Evolutionary conservation across 2,888 invertebrate species (phyloP), one percentile per base, ranked within the genome.

Genomic region (Cepaea hortensis): DNA sequence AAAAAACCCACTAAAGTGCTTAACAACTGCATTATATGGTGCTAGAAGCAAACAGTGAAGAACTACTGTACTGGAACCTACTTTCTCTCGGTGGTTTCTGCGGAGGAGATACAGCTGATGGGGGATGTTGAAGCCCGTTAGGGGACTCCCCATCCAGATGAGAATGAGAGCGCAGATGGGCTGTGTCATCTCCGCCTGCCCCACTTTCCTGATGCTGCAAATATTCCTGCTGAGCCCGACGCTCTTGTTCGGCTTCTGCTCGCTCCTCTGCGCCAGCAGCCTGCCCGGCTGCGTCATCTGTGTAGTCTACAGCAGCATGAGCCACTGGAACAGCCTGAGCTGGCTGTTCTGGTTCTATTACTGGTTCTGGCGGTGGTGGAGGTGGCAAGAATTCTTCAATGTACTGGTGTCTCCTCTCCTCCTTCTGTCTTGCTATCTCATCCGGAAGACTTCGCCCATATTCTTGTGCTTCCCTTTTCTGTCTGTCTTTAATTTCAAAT

Each of bases 401-500:
- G 87, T 93, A 91, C 85, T 91, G 89, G 87, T 92, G 91, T 86
- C 92, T 89, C 87, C 90, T 90, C 76, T 92, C 92, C 87, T 92
- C 93, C 84, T 91, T 92, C 72, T 91, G 91, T 80, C 88, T 88
- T 48, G 91, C 88, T 23, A 91, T 91, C 88, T 93, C 92, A 81
- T 93, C 94, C 20, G 93, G 93, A 85, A 92, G 92, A 89, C 91
- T 88, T 79, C 88, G 85, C 77, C 90, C 86, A 87, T 91, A 93
- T 81, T 92, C 92, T 86, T 93, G 93, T 76, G 93, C 92, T 87
- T 93, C 91, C 84, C 90, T 89, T 89, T 91, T 93, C 90, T 93
- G 91, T 83, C 92, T 96, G 95, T 99, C 92, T 88, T 91, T 92
- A 85, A 93, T 91, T 89, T 93, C 93, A 91, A 93, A 93, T 95